These are phyloP conservation scores for Agriopis leucophaearia DNA, from an alignment of 2,888 invertebrate species.

Conservation along the genomic window DNA sequence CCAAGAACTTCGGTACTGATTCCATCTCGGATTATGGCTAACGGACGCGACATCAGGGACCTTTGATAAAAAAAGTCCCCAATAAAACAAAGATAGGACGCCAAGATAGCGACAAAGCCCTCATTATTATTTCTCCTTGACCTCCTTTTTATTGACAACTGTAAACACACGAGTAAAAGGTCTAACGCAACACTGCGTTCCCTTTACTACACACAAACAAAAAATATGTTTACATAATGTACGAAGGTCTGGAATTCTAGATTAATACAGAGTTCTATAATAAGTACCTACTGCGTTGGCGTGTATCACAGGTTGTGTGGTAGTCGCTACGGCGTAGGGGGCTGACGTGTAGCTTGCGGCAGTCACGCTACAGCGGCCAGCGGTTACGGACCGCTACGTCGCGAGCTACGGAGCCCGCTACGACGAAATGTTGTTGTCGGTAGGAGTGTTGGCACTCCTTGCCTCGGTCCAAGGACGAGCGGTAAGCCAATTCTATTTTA, in stretches of 20 bases:
- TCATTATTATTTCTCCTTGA: conserved; percentile 46
- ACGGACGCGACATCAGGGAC: conserved; percentile 14
- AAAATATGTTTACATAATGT: conserved; percentile 80
- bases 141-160: conserved; percentile 26
- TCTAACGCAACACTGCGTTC: conserved; percentile 63
- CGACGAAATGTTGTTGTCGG: conserved; percentile 76
- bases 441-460: conserved; percentile 75
- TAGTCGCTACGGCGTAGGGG: conserved; percentile 29
- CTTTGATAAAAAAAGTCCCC: conserved; percentile 27
- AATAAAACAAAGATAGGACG: conserved; percentile 37
- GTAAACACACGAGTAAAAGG: conserved; percentile 42
- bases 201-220: conserved; percentile 56
- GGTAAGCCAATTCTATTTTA: conserved; percentile 68
- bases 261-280: neutral
- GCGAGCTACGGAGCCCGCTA: conserved; percentile 56
- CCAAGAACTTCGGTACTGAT: neutral
- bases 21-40: conserved; percentile 21
- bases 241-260: conserved; percentile 60
- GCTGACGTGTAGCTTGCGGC: conserved; percentile 63
- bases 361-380: conserved; percentile 77
- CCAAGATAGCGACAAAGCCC: conserved; percentile 30
- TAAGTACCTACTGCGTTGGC: neutral
- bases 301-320: conserved; percentile 27
- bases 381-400: conserved; percentile 68
- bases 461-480: conserved; percentile 82